These are phyloP conservation scores for Sebastiscus tertius DNA, from an alignment of 2,797 vertebrate genomes.

Conservation along the genomic window DNA sequence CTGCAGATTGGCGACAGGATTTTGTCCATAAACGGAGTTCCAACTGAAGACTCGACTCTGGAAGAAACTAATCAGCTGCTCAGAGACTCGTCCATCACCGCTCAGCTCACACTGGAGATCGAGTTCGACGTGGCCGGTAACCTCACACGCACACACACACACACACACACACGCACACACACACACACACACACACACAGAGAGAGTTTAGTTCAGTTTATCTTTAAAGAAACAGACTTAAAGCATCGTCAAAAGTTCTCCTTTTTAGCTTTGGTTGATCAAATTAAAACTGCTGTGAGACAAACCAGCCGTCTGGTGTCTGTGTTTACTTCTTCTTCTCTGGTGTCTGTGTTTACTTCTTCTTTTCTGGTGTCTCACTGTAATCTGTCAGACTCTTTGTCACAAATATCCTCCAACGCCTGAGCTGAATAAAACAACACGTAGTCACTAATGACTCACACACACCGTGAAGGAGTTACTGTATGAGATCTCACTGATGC, in stretches of 20 bases:
- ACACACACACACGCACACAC: background rate
- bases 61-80: conserved; percentile 99
- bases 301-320: background rate
- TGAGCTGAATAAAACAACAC: conserved; percentile 4
- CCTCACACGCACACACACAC: background rate
- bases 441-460: conserved; percentile 33
- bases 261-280: too few relatives aligned
- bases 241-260: too few relatives aligned
- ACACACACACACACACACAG: background rate
- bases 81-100: conserved; percentile 94
- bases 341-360: too few relatives aligned
- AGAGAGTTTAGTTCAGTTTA: background rate
- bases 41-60: conserved; percentile 96
- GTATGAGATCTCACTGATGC: background rate
- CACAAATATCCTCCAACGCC: conserved; percentile 29
- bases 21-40: conserved; percentile 94
- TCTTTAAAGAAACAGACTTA: too few relatives aligned
- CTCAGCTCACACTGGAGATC: conserved; percentile 96
- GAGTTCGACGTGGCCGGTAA: conserved; percentile 97
- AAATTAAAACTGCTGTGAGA: too few relatives aligned
- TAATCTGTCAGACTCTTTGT: conserved; percentile 9
- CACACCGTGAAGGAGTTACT: background rate
- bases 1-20: conserved; percentile 98
- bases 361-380: background rate
- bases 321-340: conserved; percentile 22